Evolutionary conservation across 2,888 invertebrate genomes (phyloP).

Genomic region (Eretmocerus hayati): DNA sequence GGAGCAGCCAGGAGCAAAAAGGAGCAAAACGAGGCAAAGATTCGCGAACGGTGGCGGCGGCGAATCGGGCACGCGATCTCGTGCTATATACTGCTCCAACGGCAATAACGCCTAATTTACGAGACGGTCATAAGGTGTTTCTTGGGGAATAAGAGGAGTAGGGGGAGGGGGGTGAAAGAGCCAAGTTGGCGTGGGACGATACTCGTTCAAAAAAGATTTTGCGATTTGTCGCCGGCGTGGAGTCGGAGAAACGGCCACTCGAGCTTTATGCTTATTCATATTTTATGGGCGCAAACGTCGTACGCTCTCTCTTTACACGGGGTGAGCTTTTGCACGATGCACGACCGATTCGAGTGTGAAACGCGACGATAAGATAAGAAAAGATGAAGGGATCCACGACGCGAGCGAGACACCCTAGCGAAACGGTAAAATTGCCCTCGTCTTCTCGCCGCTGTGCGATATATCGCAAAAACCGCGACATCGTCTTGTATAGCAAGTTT

Average conservation of each 20-base stretch:
- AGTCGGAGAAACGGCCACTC: conserved; percentile 10
- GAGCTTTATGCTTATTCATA: conserved; percentile 21
- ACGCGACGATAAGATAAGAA: too few relatives aligned
- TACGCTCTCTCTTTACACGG: too few relatives aligned
- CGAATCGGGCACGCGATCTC: neutral
- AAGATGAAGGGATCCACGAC: too few relatives aligned
- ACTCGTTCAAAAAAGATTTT: conserved; percentile 3
- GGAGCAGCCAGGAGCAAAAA: neutral
- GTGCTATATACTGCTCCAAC: neutral
- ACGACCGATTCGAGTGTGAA: too few relatives aligned
- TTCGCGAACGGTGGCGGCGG: neutral
- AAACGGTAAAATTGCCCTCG: too few relatives aligned
- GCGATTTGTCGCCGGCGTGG: conserved; percentile 17
- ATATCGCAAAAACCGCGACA: too few relatives aligned
- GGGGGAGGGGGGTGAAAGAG: conserved; percentile 17
- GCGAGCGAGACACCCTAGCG: too few relatives aligned
- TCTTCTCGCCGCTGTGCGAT: too few relatives aligned
- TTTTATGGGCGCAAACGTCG: too few relatives aligned
- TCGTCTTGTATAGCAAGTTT: too few relatives aligned
- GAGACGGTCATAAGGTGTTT: conserved; percentile 28
- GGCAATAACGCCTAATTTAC: conserved; percentile 35
- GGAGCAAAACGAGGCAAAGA: neutral
- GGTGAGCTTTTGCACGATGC: neutral
- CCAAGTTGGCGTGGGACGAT: conserved; percentile 25
- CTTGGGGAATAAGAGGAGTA: conserved; percentile 19